Base-by-base conservation (phyloP, 2,888 invertebrate species). In the Stictocephala bisonia region DNA sequence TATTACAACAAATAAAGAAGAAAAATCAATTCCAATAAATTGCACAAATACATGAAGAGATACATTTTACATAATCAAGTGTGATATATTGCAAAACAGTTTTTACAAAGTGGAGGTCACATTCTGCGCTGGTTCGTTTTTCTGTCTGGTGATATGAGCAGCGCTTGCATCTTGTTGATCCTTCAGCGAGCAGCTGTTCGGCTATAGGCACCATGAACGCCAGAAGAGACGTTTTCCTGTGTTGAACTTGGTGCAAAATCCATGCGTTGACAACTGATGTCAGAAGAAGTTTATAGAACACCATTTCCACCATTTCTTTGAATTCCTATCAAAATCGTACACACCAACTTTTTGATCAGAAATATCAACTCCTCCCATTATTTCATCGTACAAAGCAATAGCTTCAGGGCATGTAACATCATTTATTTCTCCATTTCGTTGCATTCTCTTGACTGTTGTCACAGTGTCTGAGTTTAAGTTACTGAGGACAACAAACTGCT, bases 401-500 rank as follows among this genome's bases (percentile, higher is more conserved):
- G 53, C 7, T 15, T 3, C 11, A 26, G 79, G 79, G 56, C 78
- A 80, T 40, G 72, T 20, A 50, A 79, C 69, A 48, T 73, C 72
- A 56, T 69, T 58, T 78, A 73, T 80, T 48, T 73, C 75, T 69
- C 80, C 81, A 80, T 79, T 77, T 78, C 81, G 80, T 68, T 75
- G 74, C 56, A 74, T 81, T 74, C 77, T 75, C 18, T 74, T 73
- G 11, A 76, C 75, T 68, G 20, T 44, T 1, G 22, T 29, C 27
- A 56, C 56, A 20, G 41, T 22, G 50, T 31, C 40, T 2, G 31
- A 72, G 73, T 80, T 80, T 71, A 79, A 82, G 74, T 80, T 82
- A 58, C 80, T 81, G n/a, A 80, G 67, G 22, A 79, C 71, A 18
- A 81, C 18, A 67, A 81, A 78, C 48, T 81, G 79, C 74, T 81